Evolutionary conservation across 2,888 invertebrate species (phyloP).

Genomic region (Yponomeuta cagnagella): DNA sequence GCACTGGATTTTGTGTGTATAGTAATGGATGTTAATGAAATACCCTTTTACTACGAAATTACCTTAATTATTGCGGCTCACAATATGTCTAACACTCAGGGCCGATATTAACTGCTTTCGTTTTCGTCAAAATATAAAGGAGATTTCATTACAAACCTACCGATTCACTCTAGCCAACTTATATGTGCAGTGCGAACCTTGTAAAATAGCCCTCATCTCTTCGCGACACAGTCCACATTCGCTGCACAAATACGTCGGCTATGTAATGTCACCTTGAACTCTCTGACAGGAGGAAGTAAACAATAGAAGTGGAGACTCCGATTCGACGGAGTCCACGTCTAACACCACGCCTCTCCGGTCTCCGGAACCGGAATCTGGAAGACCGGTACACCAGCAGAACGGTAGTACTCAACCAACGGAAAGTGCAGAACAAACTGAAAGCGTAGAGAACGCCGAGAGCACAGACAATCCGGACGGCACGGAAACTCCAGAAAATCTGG

Average conservation of each 20-base stretch:
- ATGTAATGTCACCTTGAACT: conserved; percentile 48
- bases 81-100: neutral
- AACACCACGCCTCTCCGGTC: conserved; percentile 58
- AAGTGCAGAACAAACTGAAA: neutral
- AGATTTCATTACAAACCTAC: conserved; percentile 12
- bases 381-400: neutral
- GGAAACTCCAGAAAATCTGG: neutral
- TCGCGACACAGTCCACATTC: neutral
- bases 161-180: conserved; percentile 31
- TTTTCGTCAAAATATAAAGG: neutral
- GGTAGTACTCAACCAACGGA: neutral
- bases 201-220: conserved; percentile 14
- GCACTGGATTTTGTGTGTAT: conserved; percentile 28
- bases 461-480: neutral
- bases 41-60: neutral
- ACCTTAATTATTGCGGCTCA: neutral
- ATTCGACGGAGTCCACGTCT: conserved; percentile 56
- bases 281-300: conserved; percentile 68
- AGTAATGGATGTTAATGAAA: neutral
- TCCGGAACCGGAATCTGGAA: conserved; percentile 34
- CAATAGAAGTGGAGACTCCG: conserved; percentile 56
- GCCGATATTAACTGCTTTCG: neutral
- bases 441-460: neutral
- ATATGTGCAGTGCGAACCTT: conserved; percentile 23
- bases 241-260: conserved; percentile 45